These are phyloP conservation scores for Caenorhabditis sulstoni DNA, from an alignment of 2,888 invertebrate species.

Conservation along the genomic window DNA sequence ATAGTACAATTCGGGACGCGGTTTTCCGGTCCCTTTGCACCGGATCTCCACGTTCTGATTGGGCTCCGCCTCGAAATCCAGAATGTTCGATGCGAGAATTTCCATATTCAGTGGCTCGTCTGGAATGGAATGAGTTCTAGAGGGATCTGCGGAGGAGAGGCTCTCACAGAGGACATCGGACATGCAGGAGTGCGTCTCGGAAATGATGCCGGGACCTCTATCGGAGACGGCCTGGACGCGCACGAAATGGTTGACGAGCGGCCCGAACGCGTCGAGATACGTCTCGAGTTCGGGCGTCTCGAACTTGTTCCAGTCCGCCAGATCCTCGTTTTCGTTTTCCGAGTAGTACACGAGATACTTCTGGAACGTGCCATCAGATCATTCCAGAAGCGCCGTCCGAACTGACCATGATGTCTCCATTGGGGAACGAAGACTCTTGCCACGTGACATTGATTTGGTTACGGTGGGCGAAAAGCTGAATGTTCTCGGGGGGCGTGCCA, in stretches of 20 bases:
- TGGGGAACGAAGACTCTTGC: conserved; percentile 61
- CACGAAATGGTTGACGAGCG: conserved; percentile 46
- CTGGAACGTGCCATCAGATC: conserved; percentile 27
- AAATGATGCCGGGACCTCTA: conserved; percentile 66
- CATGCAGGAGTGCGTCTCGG: conserved; percentile 42
- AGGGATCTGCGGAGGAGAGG: too few relatives aligned
- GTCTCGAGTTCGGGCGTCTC: conserved; percentile 55
- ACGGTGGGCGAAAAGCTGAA: conserved; percentile 57
- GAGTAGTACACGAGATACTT: conserved; percentile 67
- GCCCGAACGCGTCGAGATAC: conserved; percentile 38
- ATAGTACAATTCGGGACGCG: conserved; percentile 54
- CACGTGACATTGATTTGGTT: conserved; percentile 68
- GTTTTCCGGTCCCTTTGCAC: conserved; percentile 62
- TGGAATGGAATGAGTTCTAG: conserved; percentile 13
- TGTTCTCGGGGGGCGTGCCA: conserved; percentile 57
- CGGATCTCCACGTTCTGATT: conserved; percentile 58
- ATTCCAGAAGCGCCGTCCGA: too few relatives aligned
- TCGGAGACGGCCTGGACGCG: conserved; percentile 63
- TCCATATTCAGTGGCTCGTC: conserved; percentile 58
- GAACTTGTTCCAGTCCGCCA: conserved; percentile 65
- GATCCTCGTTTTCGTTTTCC: conserved; percentile 52
- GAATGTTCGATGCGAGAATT: conserved; percentile 42
- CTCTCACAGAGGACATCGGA: conserved; percentile 63
- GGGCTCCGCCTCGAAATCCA: conserved; percentile 60
- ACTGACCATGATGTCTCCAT: conserved; percentile 66